Evolutionary conservation across 2,113 vertebrate species (phyloP), one percentile per base, ranked within the genome.

Genomic region (Zosterops lateralis): DNA sequence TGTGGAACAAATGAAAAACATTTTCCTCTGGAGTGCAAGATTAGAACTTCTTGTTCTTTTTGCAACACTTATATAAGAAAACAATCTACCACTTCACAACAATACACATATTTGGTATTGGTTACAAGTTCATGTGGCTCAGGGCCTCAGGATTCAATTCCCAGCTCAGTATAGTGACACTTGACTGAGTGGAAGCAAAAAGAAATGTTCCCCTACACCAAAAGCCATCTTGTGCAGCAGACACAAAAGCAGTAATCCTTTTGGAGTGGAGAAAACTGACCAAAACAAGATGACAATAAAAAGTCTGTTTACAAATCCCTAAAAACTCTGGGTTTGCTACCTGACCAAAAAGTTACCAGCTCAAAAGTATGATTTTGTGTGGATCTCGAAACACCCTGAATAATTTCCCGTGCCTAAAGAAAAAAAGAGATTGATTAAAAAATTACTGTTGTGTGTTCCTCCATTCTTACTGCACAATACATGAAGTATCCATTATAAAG

Each of bases 41-140:
- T 56, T 74, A 92, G 95, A 92, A 96, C 94, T 91, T 93, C 36
- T 87, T 71, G 91, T 93, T 87, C 91, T 50, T 91, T 93, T 70
- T 82, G 22, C 14, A 79, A 51, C 47, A 36, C 45, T 91, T 75
- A 54, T 20, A 53, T 42, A 95, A 78, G 42, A 93, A 94, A 96
- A 89, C 68, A 93, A 83, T 79, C 67, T 60, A 80, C 71, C 42
- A 60, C 56, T 31, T 54, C 50, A 8, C 26, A 87, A 96, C 82
- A 94, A 91, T 83, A 86, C 75, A 70, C 25, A 66, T 48, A 84
- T 53, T 89, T 84, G 50, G 72, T 75, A 82, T 0, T 66, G 21
- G 24, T 50, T 85, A 68, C 25, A 48, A 67, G 6, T 6, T 20
- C 11, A 7, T 15, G 66, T 20, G 29, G 62, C 51, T 89, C 66